Evolutionary conservation across 2,113 vertebrate genomes (phyloP).

Genomic region (Scolopax mira): DNA sequence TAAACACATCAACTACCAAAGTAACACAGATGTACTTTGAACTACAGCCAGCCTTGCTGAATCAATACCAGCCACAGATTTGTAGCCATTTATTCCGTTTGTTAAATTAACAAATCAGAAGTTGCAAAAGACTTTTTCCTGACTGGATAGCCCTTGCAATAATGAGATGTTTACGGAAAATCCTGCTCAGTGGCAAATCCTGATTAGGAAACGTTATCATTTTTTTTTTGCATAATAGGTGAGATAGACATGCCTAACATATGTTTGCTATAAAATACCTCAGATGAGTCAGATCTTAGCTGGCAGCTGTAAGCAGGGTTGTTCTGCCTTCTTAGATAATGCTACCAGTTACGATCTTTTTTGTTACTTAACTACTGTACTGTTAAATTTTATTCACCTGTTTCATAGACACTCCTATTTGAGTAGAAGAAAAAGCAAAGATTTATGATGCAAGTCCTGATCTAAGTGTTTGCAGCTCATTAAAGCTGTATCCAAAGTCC

Average conservation of each 20-base stretch:
- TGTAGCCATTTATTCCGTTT: not conserved
- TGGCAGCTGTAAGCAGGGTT: slow-evolving; percentile 54
- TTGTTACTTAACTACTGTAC: slow-evolving; percentile 28
- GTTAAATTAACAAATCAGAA: slow-evolving; percentile 44
- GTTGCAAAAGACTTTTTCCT: slow-evolving; percentile 40
- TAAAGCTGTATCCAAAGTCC: slow-evolving; percentile 29
- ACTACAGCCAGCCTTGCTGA: not conserved
- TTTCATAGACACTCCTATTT: slow-evolving; percentile 58
- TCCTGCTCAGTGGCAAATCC: slow-evolving; percentile 74
- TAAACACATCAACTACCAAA: not conserved
- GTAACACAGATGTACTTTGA: not conserved
- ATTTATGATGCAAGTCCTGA: slow-evolving; percentile 52
- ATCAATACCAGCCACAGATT: not conserved
- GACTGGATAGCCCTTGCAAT: not conserved
- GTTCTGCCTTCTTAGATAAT: slow-evolving; percentile 60
- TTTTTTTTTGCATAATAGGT: slow-evolving; percentile 22
- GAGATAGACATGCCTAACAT: slow-evolving; percentile 67
- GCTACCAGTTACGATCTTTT: not conserved
- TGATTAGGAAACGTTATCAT: slow-evolving; percentile 75
- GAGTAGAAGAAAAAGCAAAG: slow-evolving; percentile 15
- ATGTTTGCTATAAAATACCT: slow-evolving; percentile 74
- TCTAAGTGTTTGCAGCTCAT: slow-evolving; percentile 8
- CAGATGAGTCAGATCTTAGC: slow-evolving; percentile 69
- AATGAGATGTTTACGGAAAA: slow-evolving; percentile 62
- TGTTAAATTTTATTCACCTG: slow-evolving; percentile 64